Base-by-base conservation (phyloP, 2,888 invertebrate genomes). In the Piscicola geometra region DNA sequence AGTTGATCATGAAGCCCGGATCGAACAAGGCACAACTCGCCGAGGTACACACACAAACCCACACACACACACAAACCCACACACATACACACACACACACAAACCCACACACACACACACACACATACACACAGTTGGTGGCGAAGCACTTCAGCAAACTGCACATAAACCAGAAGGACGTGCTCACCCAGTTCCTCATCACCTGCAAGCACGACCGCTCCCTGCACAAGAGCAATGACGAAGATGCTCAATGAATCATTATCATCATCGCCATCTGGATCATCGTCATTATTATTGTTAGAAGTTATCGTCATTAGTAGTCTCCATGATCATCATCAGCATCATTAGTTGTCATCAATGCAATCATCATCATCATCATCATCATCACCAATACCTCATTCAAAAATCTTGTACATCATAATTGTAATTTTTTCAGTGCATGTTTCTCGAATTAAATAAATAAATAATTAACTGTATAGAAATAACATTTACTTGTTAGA, bases 131-230 rank as follows among this genome's bases (percentile, higher is more conserved):
- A 35, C 89, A 96, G 96, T 90, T 92, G 75, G 89, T 97, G 75
- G 92, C 93, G 88, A 92, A 94, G 85, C 97, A 97, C 87, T 97
- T 97, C 87, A 93, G 93, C 86, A 91, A 93, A 77, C 92, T 97
- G 85, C 93, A 93, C 60, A 93, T 97, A 21, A 91, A 91, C 82
- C 96, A 97, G 86, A 97, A 95, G 85, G 96, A 97, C 86, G 92
- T 93, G 70, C 88, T 96, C 78, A 93, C 95, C 71, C 94, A 92
- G 84, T 97, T 97, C 85, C 93, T 97, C 82, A 96, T 95, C 85
- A 94, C 73, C 93, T 88, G 93, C 96, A 1, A 96, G 52, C 33
- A 28, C 0, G 56, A 73, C 28, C 32, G 64, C 18, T 36, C 33
- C 18, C 3, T 33, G 67, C 15, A 32, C 67, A 67, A 67, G 32